phyloP scores from a whole-genome alignment of 2,113 vertebrate genomes.

The Hiodon alosoides region DNA sequence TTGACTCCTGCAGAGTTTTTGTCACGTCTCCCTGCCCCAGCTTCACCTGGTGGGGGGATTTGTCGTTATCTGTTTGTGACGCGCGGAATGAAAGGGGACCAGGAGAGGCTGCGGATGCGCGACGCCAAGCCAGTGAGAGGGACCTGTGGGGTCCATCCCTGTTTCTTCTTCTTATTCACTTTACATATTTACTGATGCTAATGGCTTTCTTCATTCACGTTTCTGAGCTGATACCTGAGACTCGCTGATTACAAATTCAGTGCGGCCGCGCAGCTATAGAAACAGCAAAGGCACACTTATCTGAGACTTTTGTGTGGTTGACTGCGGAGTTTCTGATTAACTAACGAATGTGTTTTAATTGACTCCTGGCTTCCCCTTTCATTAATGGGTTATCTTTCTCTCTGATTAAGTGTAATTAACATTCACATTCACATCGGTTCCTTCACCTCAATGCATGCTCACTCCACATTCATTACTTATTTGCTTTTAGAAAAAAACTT shows the following conservation, averaged over 20 bases:
- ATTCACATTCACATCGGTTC: neutral
- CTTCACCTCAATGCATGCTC: neutral
- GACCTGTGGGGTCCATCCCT: no score
- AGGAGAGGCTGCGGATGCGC: no score
- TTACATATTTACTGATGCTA: neutral
- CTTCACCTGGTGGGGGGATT: constrained; percentile 76
- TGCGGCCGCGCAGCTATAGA: no score
- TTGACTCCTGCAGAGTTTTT: constrained; percentile 80
- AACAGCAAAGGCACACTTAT: no score
- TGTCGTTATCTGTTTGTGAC: constrained; percentile 32
- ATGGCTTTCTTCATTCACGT: neutral
- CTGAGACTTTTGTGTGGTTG: no score
- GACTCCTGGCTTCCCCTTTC: neutral
- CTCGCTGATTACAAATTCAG: no score
- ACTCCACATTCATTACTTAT: neutral
- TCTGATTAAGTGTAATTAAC: constrained; percentile 5
- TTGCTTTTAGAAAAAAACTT: neutral
- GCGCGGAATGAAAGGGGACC: no score
- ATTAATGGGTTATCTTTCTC: constrained; percentile 7
- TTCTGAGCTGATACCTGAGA: neutral
- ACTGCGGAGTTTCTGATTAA: neutral
- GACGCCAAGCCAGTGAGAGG: no score
- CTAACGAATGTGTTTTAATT: neutral
- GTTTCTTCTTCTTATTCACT: no score
- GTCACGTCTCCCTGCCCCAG: constrained; percentile 63